A percentile compares a stretch with the other conserved stretches of the same genome.
phyloP scores from a whole-genome alignment of 2,797 vertebrate species.

The Paedocypris micromegethes region DNA sequence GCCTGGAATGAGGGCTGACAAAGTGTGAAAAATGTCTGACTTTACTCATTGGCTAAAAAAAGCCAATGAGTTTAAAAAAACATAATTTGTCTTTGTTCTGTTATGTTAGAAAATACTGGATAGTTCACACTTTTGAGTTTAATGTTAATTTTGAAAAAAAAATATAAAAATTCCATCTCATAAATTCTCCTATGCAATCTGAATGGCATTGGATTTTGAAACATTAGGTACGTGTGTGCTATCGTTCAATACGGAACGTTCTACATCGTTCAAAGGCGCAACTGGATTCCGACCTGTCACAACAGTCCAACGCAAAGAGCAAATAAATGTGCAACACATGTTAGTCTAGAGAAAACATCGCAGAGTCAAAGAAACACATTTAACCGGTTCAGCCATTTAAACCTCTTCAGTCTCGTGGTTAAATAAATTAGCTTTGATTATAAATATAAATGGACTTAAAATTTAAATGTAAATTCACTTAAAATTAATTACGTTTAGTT shows the following conservation, averaged over 20 bases:
- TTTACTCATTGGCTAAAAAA: too few species aligned
- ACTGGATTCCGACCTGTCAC: slow-evolving; percentile 28
- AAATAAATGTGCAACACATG: slow-evolving; percentile 32
- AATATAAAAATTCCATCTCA: slow-evolving; percentile 16
- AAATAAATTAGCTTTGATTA: too few species aligned
- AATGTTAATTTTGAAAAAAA: slow-evolving; percentile 27
- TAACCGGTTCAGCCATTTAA: neutral
- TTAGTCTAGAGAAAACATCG: slow-evolving; percentile 18
- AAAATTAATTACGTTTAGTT: too few species aligned
- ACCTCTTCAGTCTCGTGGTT: too few species aligned
- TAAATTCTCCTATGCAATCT: too few species aligned
- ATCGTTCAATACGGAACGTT: slow-evolving; percentile 18
- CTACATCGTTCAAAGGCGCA: slow-evolving; percentile 15
- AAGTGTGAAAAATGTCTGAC: too few species aligned
- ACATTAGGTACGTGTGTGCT: neutral
- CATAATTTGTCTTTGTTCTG: too few species aligned
- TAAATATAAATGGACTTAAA: too few species aligned
- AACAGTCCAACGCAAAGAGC: slow-evolving; percentile 31
- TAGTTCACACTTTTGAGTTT: slow-evolving; percentile 16
- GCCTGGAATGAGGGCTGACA: too few species aligned
- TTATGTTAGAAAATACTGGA: too few species aligned
- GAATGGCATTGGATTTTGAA: slow-evolving; percentile 26
- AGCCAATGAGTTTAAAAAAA: too few species aligned
- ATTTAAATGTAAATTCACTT: too few species aligned
- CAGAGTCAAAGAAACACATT: slow-evolving; percentile 11